Percentiles rank a stretch among this genome's conserved stretches.
Evolutionary conservation across 1,140 invertebrate species (phyloP).

Genomic region (Neotoxoptera formosana): DNA sequence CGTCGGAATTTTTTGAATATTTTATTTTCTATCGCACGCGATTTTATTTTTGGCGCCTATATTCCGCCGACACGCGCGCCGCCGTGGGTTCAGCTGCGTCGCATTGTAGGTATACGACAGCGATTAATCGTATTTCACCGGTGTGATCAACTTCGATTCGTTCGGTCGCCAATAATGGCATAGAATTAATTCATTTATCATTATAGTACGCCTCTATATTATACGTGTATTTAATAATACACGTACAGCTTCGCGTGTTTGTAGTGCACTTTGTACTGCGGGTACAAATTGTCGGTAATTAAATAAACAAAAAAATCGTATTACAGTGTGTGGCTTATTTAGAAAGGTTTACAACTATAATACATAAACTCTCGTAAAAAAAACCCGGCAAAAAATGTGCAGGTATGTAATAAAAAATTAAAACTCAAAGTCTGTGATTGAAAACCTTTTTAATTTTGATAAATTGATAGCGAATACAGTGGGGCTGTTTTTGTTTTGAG

Average conservation of each 20-base stretch:
- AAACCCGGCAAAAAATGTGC: background rate
- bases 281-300: background rate
- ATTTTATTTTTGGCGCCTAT: background rate
- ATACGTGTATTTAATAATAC: background rate
- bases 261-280: background rate
- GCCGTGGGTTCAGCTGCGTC: background rate
- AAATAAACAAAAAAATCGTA: constrained; percentile 14
- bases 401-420: background rate
- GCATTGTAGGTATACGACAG: background rate
- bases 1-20: background rate
- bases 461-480: background rate
- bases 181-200: background rate
- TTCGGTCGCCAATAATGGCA: background rate
- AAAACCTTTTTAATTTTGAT: constrained; percentile 5
- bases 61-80: background rate
- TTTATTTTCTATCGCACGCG: background rate
- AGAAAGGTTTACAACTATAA: background rate
- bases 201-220: background rate
- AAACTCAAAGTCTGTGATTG: background rate
- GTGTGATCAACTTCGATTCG: background rate
- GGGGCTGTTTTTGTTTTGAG: background rate
- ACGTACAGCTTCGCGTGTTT: background rate
- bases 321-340: background rate
- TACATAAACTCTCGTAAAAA: too few relatives aligned
- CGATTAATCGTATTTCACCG: background rate